These are phyloP conservation scores for Lepus oiostolus DNA, from an alignment of 2,797 vertebrate genomes.

Conservation along the genomic window DNA sequence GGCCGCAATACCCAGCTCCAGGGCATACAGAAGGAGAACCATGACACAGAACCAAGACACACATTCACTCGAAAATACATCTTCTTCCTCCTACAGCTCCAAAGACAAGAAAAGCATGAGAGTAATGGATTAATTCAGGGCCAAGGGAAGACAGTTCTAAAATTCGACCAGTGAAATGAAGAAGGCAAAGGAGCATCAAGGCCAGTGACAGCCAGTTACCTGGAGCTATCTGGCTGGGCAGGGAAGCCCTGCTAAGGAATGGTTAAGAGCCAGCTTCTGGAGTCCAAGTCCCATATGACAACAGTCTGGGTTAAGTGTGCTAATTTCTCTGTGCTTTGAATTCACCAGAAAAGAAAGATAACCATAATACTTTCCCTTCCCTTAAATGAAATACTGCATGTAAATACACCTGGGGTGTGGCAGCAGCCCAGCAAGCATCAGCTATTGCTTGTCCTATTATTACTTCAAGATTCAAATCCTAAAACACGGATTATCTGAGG, in stretches of 20 bases:
- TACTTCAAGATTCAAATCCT: slow-evolving; percentile 4
- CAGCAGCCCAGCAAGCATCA: not conserved
- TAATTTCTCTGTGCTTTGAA: not conserved
- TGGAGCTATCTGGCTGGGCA: not conserved
- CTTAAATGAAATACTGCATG: not conserved
- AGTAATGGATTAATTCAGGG: not conserved
- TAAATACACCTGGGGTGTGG: not conserved
- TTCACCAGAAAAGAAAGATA: not conserved
- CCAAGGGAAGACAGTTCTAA: not conserved
- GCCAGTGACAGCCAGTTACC: not conserved
- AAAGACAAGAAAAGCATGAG: not conserved
- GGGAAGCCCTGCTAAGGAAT: not conserved
- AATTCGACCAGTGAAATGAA: not conserved
- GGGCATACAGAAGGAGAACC: not conserved
- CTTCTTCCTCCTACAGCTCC: not conserved
- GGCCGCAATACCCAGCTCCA: not conserved
- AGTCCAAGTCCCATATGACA: not conserved
- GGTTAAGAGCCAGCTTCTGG: not conserved
- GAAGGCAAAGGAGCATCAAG: slow-evolving; percentile 36
- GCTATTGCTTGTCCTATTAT: not conserved
- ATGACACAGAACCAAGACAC: not conserved
- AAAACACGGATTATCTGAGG: not conserved
- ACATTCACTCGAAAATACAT: slow-evolving; percentile 49
- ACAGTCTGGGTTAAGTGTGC: not conserved
- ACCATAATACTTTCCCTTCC: not conserved